Evolutionary conservation across 2,888 invertebrate genomes (phyloP).

Genomic region (Lutraria lutraria): DNA sequence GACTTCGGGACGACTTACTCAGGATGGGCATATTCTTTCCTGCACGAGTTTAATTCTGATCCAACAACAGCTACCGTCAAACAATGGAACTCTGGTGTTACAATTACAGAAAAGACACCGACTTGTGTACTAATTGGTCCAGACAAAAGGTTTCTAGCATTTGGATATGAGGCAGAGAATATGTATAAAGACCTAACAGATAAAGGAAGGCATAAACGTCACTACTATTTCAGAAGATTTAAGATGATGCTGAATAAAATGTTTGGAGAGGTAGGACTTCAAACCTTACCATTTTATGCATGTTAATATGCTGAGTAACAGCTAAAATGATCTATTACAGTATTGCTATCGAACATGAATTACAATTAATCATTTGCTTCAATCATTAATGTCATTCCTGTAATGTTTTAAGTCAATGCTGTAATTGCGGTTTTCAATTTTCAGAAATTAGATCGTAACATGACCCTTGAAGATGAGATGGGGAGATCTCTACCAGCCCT

Average conservation of each 20-base stretch:
- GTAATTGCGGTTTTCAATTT: neutral
- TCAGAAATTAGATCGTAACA: conserved; percentile 33
- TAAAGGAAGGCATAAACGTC: neutral
- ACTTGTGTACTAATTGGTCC: conserved; percentile 17
- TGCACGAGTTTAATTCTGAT: conserved; percentile 1
- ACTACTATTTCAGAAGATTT: conserved; percentile 33
- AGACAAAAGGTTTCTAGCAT: neutral
- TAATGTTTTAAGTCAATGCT: too few relatives aligned
- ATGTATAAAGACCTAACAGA: conserved; percentile 10
- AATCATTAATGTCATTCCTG: too few relatives aligned
- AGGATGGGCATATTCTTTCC: conserved; percentile 18
- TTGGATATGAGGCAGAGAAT: conserved; percentile 38
- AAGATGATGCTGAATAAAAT: conserved; percentile 35
- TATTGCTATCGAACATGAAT: too few relatives aligned
- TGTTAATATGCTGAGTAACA: neutral
- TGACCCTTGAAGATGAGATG: conserved; percentile 51
- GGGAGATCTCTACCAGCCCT: conserved; percentile 48
- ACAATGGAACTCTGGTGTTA: conserved; percentile 19
- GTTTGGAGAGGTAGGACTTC: neutral
- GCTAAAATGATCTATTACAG: too few relatives aligned
- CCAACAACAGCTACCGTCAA: conserved; percentile 25
- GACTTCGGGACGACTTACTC: conserved; percentile 29
- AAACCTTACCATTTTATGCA: neutral
- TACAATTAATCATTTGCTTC: too few relatives aligned
- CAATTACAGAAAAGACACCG: conserved; percentile 32